A percentile compares a stretch with the other conserved stretches of the same genome.
Conservation (phyloP, 2,888 invertebrate species). For the Pilophorus perplexus region DNA sequence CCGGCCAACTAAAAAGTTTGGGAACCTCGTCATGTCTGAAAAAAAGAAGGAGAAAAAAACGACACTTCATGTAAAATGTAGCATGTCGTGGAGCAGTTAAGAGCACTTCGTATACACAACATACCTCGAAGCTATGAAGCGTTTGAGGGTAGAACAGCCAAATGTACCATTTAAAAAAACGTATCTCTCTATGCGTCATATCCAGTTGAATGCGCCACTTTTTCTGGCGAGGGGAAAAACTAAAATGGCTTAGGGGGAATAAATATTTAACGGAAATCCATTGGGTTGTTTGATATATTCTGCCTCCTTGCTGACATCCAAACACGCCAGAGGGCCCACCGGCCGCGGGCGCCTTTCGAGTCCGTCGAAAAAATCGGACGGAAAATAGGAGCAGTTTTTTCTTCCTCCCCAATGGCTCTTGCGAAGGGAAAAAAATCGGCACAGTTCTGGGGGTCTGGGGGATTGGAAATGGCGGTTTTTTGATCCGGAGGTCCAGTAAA, state of each 20-base stretch:
- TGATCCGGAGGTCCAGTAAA: neutral
- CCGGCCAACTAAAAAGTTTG: no score
- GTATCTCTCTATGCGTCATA: slow-evolving; percentile 15
- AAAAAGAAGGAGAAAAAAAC: no score
- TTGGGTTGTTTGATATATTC: slow-evolving; percentile 10
- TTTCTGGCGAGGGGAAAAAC: neutral
- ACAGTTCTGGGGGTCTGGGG: neutral
- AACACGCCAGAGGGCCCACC: neutral
- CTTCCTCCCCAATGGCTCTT: no score
- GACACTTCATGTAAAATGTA: no score
- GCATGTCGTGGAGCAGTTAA: no score
- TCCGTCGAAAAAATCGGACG: neutral
- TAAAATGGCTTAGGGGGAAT: slow-evolving; percentile 6
- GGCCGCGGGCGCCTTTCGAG: neutral
- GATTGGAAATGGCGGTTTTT: neutral
- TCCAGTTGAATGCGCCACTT: slow-evolving; percentile 9
- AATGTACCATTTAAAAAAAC: no score
- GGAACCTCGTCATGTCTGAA: no score
- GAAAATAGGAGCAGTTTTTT: slow-evolving; percentile 8
- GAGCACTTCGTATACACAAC: no score
- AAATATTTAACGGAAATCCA: slow-evolving; percentile 13
- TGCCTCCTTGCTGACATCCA: slow-evolving; percentile 12
- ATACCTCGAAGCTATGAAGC: no score
- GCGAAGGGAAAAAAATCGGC: slow-evolving; percentile 5
- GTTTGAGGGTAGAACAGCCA: no score